Evolutionary conservation across 2,888 invertebrate genomes (phyloP), one percentile per base, ranked within the genome.

Genomic region (Campoplex capitator): DNA sequence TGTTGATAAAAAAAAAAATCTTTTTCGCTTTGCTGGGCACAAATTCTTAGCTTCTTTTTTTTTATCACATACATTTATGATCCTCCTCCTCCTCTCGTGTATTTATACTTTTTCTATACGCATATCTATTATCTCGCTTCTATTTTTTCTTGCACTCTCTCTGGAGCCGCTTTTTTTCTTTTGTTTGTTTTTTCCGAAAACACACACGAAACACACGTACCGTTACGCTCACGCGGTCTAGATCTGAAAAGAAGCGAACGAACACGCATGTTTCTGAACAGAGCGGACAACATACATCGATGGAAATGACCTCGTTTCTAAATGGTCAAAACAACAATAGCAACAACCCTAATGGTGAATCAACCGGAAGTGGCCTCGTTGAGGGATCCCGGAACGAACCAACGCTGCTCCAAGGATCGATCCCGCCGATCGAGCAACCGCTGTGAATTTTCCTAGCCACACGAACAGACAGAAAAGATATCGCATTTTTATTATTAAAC

Each of bases 191-290:
- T 90, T 90, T 89, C 89, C 90, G 88, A 90, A 91, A 88, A 73
- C 54, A 88, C 88, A 87, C 87, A 88, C 90, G 90, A 91, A 91
- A 93, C 93, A 92, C 92, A 92, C 93, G 93, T 92, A 76, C 76
- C 92, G 93, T 93, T 93, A 93, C 92, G 62, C 91, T 92, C 90
- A 90, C 91, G 91, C 93, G 93, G 93, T 93, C 92, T 93, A 94
- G 93, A 94, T 94, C 93, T 93, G 93, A 94, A 89, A 93, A 93
- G 93, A 94, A 94, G 93, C 93, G 93, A 94, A 93, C 93, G 94
- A 93, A 94, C 93, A 93, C 93, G 93, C 93, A 94, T 94, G 93
- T 94, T 94, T 94, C 93, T 94, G 91, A 94, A 94, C 93, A 94
- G 94, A 94, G 93, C 93, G 94, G 94, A 90, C 94, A 94, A 91